Conservation (phyloP, 2,797 vertebrate species). For the Gastrophryne carolinensis region DNA sequence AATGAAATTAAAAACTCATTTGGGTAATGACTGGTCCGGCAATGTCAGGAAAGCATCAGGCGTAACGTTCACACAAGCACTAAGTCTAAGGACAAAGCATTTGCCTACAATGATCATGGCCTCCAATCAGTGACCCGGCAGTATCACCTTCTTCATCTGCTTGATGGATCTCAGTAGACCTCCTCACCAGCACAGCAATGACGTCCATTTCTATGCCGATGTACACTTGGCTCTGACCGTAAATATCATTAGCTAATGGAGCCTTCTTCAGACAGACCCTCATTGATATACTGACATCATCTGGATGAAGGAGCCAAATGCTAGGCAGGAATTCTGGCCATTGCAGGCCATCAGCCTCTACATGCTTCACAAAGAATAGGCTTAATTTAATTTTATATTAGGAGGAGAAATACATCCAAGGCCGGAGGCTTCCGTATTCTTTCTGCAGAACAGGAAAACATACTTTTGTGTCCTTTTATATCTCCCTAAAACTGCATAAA, state of each 20-base stretch:
- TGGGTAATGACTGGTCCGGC: neutral
- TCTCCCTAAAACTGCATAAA: too few species aligned
- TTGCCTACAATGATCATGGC: neutral
- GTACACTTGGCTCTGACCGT: neutral
- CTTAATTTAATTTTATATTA: too few species aligned
- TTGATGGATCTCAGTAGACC: neutral
- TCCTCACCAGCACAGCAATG: neutral
- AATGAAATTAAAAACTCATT: neutral
- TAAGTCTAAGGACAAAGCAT: neutral
- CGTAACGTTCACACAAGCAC: neutral
- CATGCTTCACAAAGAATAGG: too few species aligned
- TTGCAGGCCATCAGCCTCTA: too few species aligned
- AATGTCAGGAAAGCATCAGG: neutral
- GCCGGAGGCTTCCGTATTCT: too few species aligned
- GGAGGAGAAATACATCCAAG: too few species aligned
- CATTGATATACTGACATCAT: conserved; percentile 56
- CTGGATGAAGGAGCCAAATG: neutral
- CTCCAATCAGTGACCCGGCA: neutral
- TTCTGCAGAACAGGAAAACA: too few species aligned
- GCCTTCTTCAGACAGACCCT: conserved; percentile 49
- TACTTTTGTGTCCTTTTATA: too few species aligned
- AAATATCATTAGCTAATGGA: conserved; percentile 61
- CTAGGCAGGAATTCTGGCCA: neutral
- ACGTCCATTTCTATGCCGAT: neutral
- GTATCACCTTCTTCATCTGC: neutral